Evolutionary conservation across 35 echinoderm and acorn worm genomes (phyloP).

Genomic region (Ophioderma brevispina): DNA sequence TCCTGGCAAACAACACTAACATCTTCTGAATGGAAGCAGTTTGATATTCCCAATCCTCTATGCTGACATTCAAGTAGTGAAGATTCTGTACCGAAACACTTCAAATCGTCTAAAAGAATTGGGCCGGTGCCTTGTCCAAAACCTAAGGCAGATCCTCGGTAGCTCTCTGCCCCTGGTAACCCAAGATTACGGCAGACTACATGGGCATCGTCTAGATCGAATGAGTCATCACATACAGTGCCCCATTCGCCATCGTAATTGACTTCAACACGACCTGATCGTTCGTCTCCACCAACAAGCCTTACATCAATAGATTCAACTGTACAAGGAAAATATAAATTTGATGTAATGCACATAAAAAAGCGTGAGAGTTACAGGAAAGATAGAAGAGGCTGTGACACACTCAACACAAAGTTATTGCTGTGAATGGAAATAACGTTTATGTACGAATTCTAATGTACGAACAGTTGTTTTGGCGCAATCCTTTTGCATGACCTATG

Average conservation of each 20-base stretch:
- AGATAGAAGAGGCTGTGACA: background rate
- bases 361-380: no score
- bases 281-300: background rate
- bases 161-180: background rate
- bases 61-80: conserved; percentile 13
- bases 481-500: no score
- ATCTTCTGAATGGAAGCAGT: conserved; percentile 75
- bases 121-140: conserved; percentile 12
- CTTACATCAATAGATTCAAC: background rate
- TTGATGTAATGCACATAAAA: no score
- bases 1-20: conserved; percentile 61
- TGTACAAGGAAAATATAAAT: no score
- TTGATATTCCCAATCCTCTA: background rate
- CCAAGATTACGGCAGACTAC: conserved; percentile 41
- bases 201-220: conserved; percentile 16
- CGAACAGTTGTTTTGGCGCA: no score
- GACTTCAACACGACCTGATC: background rate
- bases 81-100: conserved; percentile 24
- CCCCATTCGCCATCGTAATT: conserved; percentile 7
- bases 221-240: conserved; percentile 40
- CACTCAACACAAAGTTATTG: background rate
- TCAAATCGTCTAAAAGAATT: conserved; percentile 32
- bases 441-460: no score
- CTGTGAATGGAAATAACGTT: no score
- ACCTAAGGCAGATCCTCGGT: background rate